Percentiles rank a stretch among this genome's conserved stretches.
Evolutionary conservation across 1,140 invertebrate genomes (phyloP).

Genomic region (Achatina immaculata): DNA sequence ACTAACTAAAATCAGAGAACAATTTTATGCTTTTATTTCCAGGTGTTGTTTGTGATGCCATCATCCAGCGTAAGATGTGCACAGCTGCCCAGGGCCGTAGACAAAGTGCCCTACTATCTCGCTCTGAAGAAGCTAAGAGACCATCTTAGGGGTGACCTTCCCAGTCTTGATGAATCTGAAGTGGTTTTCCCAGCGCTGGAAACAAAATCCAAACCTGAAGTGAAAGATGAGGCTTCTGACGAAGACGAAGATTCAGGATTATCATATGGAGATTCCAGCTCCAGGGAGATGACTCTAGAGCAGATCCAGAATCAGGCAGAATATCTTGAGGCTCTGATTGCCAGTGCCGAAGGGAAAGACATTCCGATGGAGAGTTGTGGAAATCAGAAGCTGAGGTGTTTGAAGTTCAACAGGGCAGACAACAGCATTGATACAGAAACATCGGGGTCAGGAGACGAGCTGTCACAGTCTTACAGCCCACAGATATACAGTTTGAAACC

Average conservation of each 20-base stretch:
- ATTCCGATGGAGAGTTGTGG: conserved; percentile 22
- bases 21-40: too few species aligned
- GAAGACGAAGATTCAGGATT: conserved; percentile 31
- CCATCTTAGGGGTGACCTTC: conserved; percentile 89
- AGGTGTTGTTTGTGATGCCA: conserved; percentile 99
- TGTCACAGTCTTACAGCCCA: background rate
- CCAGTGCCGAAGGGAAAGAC: conserved; percentile 33
- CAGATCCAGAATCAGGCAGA: conserved; percentile 30
- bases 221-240: conserved; percentile 49
- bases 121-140: conserved; percentile 95
- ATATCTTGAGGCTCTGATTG: conserved; percentile 26
- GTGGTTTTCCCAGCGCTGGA: conserved; percentile 82
- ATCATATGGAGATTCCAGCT: background rate
- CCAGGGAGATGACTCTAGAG: conserved; percentile 27
- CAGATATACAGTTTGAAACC: background rate
- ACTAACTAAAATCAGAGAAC: too few species aligned
- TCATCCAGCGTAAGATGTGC: conserved; percentile 96
- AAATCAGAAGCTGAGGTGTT: background rate
- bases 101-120: conserved; percentile 97
- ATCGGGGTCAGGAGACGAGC: conserved; percentile 13
- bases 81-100: conserved; percentile 92
- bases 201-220: conserved; percentile 62
- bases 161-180: conserved; percentile 90
- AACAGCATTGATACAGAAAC: conserved; percentile 11
- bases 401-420: background rate